Conservation (phyloP, 1,140 invertebrate species). For the Armadillidium nasatum region DNA sequence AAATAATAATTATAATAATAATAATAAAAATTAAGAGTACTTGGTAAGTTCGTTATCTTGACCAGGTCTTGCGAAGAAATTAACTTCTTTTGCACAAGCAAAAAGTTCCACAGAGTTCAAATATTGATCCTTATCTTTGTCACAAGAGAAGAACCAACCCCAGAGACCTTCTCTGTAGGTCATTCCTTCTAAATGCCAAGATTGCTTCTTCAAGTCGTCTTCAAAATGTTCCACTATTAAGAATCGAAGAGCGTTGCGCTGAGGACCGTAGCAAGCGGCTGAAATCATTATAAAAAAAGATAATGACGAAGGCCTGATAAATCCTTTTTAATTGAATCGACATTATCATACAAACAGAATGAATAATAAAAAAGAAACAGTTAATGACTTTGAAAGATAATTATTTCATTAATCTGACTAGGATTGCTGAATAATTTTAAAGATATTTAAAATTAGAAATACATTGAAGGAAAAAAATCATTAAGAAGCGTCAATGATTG, state of each 20-base stretch:
- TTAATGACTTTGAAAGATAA: neutral
- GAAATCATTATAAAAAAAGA: neutral
- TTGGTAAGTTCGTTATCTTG: slow-evolving; percentile 40
- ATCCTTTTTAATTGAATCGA: too few species aligned
- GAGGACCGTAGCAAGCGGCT: slow-evolving; percentile 46
- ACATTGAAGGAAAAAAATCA: too few species aligned
- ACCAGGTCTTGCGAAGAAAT: slow-evolving; percentile 35
- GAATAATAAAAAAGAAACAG: neutral
- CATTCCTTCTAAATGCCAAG: slow-evolving; percentile 45
- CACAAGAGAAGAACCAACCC: slow-evolving; percentile 46
- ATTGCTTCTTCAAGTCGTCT: slow-evolving; percentile 34
- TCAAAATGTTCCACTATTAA: slow-evolving; percentile 43
- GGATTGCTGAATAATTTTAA: too few species aligned
- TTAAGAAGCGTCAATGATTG: too few species aligned
- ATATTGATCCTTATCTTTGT: slow-evolving; percentile 45
- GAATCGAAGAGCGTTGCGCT: slow-evolving; percentile 45
- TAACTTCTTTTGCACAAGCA: slow-evolving; percentile 43
- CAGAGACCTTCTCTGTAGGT: slow-evolving; percentile 44
- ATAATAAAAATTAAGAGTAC: slow-evolving; percentile 20
- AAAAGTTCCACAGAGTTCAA: slow-evolving; percentile 46
- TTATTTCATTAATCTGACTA: too few species aligned
- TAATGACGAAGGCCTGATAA: too few species aligned
- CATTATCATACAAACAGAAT: neutral
- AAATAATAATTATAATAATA: neutral
- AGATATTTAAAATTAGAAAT: too few species aligned